A percentile compares a stretch with the other conserved stretches of the same genome.
phyloP scores from a whole-genome alignment of 30 jellyfish, hydroid and myxozoan species.

The Aurelia coerulea region DNA sequence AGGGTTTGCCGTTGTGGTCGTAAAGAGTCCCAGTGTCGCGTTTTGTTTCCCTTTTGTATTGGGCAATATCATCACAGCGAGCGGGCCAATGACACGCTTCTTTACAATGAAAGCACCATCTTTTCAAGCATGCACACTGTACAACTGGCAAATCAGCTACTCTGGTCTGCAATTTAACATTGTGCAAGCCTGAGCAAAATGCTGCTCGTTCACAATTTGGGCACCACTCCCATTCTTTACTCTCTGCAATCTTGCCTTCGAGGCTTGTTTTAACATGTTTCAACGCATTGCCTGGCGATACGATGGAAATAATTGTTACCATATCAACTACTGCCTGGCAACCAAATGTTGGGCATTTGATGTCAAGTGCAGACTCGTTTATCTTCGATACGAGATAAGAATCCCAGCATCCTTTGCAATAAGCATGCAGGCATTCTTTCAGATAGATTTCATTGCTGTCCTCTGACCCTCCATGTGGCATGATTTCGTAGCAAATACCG shows the following conservation, averaged over 20 bases:
- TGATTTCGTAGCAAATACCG: background rate
- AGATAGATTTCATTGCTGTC: background rate
- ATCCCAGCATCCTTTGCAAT: slow-evolving; percentile 3
- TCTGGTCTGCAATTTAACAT: background rate
- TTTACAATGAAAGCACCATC: background rate
- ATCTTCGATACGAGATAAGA: background rate
- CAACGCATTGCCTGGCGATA: background rate
- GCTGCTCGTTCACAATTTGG: slow-evolving; percentile 1
- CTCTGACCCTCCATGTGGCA: background rate
- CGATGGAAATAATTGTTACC: background rate
- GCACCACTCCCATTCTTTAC: background rate
- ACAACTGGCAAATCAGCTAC: slow-evolving; percentile 6
- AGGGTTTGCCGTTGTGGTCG: background rate
- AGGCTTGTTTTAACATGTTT: background rate
- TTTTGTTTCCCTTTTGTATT: background rate
- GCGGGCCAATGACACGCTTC: background rate
- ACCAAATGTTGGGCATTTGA: background rate
- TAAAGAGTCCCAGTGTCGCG: background rate
- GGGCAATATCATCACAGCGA: background rate
- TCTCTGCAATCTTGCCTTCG: background rate
- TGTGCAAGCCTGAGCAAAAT: background rate
- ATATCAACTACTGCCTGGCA: slow-evolving; percentile 1
- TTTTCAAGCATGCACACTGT: background rate
- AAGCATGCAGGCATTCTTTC: background rate
- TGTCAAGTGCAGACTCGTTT: background rate